Conservation (phyloP, 2,797 vertebrate species). For the Tachyglossus aculeatus region DNA sequence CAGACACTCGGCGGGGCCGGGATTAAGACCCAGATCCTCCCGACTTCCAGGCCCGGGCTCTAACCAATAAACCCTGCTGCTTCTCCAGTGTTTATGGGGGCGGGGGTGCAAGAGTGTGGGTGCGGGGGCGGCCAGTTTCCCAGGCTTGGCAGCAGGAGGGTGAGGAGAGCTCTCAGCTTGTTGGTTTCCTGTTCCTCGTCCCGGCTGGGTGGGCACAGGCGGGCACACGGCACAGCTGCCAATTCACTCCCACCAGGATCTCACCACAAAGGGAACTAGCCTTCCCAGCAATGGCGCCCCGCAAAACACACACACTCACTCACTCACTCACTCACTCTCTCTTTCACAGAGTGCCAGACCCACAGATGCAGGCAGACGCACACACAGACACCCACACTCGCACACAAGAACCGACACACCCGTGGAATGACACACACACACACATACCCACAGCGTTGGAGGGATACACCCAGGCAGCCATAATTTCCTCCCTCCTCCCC, state of each 20-base stretch:
- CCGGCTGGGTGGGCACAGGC: neutral
- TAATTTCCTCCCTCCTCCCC: too few species aligned
- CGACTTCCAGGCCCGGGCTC: too few species aligned
- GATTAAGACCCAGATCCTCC: too few species aligned
- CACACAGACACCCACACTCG: too few species aligned
- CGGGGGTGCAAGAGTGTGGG: neutral
- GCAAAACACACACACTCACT: neutral
- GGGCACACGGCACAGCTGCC: conserved; percentile 31
- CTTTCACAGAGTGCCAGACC: too few species aligned
- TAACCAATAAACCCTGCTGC: too few species aligned
- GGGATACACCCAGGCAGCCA: too few species aligned
- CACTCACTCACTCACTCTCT: neutral
- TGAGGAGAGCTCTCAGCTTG: neutral
- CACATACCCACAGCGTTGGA: too few species aligned
- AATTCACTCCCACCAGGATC: conserved; percentile 12
- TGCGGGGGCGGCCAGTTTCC: neutral
- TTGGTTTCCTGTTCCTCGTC: too few species aligned
- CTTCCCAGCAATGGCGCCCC: conserved; percentile 37
- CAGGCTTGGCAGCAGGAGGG: neutral
- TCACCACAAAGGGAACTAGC: conserved; percentile 43
- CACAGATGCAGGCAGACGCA: conserved; percentile 49
- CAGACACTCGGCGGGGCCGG: too few species aligned
- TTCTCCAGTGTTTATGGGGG: neutral
- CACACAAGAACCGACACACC: too few species aligned
- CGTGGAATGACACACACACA: too few species aligned